Evolutionary conservation across 1,140 invertebrate species (phyloP), one percentile per base, ranked within the genome.

Genomic region (Chionoecetes opilio): DNA sequence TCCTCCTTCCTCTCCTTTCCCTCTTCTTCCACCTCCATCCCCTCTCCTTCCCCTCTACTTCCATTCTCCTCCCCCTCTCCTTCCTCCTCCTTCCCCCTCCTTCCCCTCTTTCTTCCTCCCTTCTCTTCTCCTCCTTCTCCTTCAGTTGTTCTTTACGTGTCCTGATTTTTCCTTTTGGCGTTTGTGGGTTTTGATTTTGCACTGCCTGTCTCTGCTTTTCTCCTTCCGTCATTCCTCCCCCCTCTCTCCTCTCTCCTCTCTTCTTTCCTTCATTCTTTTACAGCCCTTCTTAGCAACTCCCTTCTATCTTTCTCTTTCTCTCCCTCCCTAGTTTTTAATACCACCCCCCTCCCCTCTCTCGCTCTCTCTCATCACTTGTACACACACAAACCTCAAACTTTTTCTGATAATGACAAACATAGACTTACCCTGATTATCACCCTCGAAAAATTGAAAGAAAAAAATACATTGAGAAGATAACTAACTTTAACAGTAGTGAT

Each of bases 161-260:
- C 37, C 32, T 32, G 21, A 37, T 82, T 37, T 92, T 82, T 41
- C 37, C 26, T 8, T 34, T 38, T 88, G 31, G 3, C 86, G 34
- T 38, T 37, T 38, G 26, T 38, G 38, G 35, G 29, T 37, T n/a
- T 88, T 37, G 34, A 88, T 38, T 38, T 37, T 38, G 0, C 86
- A 88, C 38, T 37, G 26, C 34, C 34, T 85, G 2, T 35, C 37
- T 41, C 35, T 90, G 35, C 26, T 29, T 90, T 38, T 38, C 37
- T 90, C 37, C 46, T 17, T 90, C 37, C 21, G 37, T 90, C 88
- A n/a, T 29, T 46, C 88, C 46, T 32, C 29, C 32, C 11, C 32
- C 29, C 37, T 87, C 32, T 34, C 85, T 87, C 63, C 37, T 87
- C 85, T 86, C 17, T 34, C 85, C 32, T 26, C 85, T 37, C 82